Conservation (phyloP, 1,140 invertebrate species). For the Aplysia californica region DNA sequence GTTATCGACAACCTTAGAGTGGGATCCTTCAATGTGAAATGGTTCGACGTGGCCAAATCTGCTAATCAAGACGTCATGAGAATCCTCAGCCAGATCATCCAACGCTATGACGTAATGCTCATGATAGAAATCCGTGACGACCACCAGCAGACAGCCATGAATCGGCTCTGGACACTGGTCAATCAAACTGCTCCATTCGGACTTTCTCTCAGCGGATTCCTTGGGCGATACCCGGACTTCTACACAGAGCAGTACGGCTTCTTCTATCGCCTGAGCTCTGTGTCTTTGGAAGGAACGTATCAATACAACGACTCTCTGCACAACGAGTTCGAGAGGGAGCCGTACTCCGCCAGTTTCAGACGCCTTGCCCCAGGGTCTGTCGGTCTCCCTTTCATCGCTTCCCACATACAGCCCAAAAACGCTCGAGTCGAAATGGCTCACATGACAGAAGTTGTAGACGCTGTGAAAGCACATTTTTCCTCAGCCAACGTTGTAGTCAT, state of each 20-base stretch:
- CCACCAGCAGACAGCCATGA: neutral
- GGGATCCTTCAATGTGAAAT: constrained; percentile 9
- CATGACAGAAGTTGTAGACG: constrained; percentile 35
- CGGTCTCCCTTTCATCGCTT: constrained; percentile 31
- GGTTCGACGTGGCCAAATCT: neutral
- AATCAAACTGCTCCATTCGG: neutral
- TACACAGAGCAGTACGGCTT: neutral
- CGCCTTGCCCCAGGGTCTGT: neutral
- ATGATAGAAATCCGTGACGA: constrained; percentile 10
- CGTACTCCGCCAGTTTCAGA: constrained; percentile 36
- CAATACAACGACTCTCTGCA: constrained; percentile 30
- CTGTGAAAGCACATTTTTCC: neutral
- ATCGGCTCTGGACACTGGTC: neutral
- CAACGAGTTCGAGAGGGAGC: constrained; percentile 42
- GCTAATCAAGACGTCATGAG: neutral
- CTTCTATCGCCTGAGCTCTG: constrained; percentile 11
- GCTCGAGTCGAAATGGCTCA: constrained; percentile 41
- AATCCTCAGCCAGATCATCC: neutral
- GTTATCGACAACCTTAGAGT: no score
- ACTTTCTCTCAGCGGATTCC: neutral
- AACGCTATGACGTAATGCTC: constrained; percentile 10
- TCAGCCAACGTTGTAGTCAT: constrained; percentile 51
- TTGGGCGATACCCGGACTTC: neutral
- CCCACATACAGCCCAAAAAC: constrained; percentile 39
- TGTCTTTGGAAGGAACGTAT: constrained; percentile 24